Evolutionary conservation across 2,888 invertebrate species (phyloP), one percentile per base, ranked within the genome.

Genomic region (Trichopria drosophilae): DNA sequence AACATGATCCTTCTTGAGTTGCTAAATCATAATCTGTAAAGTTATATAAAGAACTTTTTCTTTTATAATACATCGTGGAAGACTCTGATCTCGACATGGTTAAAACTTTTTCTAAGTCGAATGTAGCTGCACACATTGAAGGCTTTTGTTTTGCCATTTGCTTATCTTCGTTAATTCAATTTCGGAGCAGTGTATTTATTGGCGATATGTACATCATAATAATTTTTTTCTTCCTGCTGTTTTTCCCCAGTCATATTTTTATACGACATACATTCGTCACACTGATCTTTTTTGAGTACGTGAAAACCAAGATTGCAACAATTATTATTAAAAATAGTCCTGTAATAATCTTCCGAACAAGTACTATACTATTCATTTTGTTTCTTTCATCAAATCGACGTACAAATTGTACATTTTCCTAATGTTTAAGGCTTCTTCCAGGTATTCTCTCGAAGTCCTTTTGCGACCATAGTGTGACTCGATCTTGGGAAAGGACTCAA

Each of bases 401-500:
- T 34, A 16, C 34, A 34, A 4, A 36, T 23, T 24, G 31, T 49
- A 44, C 52, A 55, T 55, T 41, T 47, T 51, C 31, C 35, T 10
- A 5, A 51, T 23, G 10, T 40, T 48, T 12, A 51, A 42, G 20
- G 29, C 26, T 7, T 15, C 7, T 28, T 42, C 35, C 15, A 55
- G 34, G 32, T 55, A 55, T 26, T 52, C 16, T 32, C 28, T 49
- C 16, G 18, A 15, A 6, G 32, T 44, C 10, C 29, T 44, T 31
- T 39, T 28, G 24, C 48, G 26, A 34, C 44, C 48, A 24, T 51
- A 48, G 23, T 52, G 55, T 6, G 48, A 48, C 15, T 51, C 48
- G 10, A 55, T 29, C 23, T 43, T 39, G 19, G 56, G 50, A 47
- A 54, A 54, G 16, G 45, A 41, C 10, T 36, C 32, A 22, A 58